These are phyloP conservation scores for Lathamus discolor DNA, from an alignment of 2,113 vertebrate species.

Conservation along the genomic window DNA sequence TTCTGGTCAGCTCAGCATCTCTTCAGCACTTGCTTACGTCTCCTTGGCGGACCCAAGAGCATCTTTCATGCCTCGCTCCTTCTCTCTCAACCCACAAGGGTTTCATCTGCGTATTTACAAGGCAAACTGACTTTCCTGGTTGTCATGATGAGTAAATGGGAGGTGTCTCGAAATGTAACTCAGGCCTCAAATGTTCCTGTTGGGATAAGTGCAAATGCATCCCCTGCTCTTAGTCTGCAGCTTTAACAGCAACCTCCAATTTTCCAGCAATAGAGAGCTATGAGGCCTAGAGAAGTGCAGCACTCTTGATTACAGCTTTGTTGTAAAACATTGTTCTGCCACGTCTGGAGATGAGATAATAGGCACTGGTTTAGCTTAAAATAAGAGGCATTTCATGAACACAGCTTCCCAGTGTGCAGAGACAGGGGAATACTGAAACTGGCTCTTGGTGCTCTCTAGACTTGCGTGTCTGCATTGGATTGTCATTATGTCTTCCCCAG, in stretches of 20 bases:
- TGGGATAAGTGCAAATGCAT: background rate
- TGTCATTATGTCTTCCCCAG: background rate
- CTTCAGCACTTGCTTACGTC: rapidly evolving
- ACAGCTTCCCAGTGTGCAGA: conserved; percentile 19
- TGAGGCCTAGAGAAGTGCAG: conserved; percentile 19
- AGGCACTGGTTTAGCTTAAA: conserved; percentile 45
- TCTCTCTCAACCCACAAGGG: background rate
- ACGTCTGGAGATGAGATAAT: conserved; percentile 47
- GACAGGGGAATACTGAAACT: conserved; percentile 21
- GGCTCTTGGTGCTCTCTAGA: conserved; percentile 14
- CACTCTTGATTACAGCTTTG: conserved; percentile 51
- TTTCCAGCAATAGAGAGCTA: conserved; percentile 24
- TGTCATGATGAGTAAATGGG: background rate
- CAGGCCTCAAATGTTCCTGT: background rate
- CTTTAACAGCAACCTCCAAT: conserved; percentile 21
- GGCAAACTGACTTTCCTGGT: background rate
- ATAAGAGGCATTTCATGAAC: conserved; percentile 52
- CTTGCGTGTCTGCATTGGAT: background rate
- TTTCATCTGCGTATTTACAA: background rate
- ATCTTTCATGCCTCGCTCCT: background rate
- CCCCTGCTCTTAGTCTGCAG: background rate
- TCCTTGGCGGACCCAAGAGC: background rate
- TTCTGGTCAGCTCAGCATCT: conserved; percentile 32
- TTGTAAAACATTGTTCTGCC: conserved; percentile 37
- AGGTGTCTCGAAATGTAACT: background rate